Evolutionary conservation across 2,888 invertebrate genomes (phyloP).

Genomic region (Eupeodes latifasciatus): DNA sequence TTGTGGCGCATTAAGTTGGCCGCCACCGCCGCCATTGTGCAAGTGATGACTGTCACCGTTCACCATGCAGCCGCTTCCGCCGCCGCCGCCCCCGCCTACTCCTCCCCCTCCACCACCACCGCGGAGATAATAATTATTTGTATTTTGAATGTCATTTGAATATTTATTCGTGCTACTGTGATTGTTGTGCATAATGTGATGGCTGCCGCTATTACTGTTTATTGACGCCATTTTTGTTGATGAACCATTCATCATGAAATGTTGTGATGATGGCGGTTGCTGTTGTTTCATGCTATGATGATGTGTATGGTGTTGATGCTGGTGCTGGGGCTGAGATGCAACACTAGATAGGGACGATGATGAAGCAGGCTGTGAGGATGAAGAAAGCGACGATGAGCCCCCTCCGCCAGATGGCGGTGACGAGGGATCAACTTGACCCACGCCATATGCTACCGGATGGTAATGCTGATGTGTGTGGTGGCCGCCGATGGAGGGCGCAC

Average conservation of each 20-base stretch:
- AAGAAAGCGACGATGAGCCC: conserved; percentile 82
- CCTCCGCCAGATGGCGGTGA: conserved; percentile 81
- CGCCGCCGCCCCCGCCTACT: conserved; percentile 42
- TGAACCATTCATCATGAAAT: conserved; percentile 72
- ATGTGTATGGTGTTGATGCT: conserved; percentile 73
- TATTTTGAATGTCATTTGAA: conserved; percentile 67
- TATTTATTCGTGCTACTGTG: conserved; percentile 72
- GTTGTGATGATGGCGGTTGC: conserved; percentile 77
- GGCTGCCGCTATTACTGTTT: conserved; percentile 72
- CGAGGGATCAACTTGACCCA: conserved; percentile 79
- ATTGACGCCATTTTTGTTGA: conserved; percentile 74
- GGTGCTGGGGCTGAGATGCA: conserved; percentile 82
- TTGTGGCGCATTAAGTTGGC: conserved; percentile 34
- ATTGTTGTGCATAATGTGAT: conserved; percentile 72
- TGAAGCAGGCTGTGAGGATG: conserved; percentile 83
- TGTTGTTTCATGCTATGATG: conserved; percentile 78
- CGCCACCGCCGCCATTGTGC: conserved; percentile 72
- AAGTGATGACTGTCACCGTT: conserved; percentile 73
- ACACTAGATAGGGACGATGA: conserved; percentile 82
- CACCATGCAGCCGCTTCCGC: conserved; percentile 59
- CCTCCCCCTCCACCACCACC: conserved; percentile 54
- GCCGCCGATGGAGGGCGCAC: conserved; percentile 49
- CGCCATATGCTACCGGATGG: conserved; percentile 78
- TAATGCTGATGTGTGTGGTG: conserved; percentile 79
- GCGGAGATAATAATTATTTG: conserved; percentile 69